phyloP scores from a whole-genome alignment of 2,888 invertebrate genomes.

The Cyclophora albipunctata region DNA sequence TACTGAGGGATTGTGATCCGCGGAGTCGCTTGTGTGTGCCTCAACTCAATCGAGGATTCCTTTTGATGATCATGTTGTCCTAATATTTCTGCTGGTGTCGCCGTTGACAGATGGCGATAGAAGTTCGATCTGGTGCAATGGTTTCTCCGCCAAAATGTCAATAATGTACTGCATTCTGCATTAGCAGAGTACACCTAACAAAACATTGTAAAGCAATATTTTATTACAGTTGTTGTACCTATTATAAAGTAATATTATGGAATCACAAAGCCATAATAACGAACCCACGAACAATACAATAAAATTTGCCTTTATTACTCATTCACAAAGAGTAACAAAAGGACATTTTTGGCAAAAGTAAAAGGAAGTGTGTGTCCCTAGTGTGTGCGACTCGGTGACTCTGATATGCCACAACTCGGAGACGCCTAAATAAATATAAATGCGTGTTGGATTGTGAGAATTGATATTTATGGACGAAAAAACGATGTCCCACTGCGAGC shows the following conservation, averaged over 20 bases:
- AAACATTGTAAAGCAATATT: no score
- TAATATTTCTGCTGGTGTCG: constrained; percentile 14
- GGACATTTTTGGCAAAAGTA: constrained; percentile 40
- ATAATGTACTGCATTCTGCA: no score
- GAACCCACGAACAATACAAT: constrained; percentile 20
- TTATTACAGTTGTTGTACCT: no score
- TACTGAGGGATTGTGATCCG: constrained; percentile 20
- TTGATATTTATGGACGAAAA: constrained; percentile 72
- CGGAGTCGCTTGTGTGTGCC: not conserved
- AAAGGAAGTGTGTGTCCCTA: constrained; percentile 48
- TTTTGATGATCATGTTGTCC: not conserved
- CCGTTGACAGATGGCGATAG: constrained; percentile 11
- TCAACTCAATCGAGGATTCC: no score
- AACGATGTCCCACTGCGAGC: constrained; percentile 54
- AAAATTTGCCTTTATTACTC: constrained; percentile 35
- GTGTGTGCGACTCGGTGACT: constrained; percentile 26
- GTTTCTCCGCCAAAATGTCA: no score
- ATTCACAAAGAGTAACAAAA: constrained; percentile 35
- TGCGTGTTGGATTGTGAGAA: constrained; percentile 63
- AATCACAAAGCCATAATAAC: no score
- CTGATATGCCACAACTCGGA: constrained; percentile 39
- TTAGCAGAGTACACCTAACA: no score
- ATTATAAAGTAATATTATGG: no score
- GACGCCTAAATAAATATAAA: constrained; percentile 68
- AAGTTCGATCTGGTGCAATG: no score